phyloP scores from a whole-genome alignment of 2,797 vertebrate species.

The Sarcophilus harrisii region DNA sequence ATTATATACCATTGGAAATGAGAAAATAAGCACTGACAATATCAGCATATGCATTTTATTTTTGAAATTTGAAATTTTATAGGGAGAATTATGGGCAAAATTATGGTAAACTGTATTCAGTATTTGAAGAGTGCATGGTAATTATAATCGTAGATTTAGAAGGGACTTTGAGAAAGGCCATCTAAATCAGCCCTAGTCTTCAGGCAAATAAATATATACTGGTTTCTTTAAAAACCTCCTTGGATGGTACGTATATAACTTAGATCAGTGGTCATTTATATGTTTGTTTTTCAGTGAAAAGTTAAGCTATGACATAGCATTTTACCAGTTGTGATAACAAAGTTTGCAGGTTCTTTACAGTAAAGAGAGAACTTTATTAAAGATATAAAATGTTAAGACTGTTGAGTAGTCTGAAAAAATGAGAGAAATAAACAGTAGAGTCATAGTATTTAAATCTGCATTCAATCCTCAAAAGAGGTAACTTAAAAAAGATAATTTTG shows the following conservation, averaged over 20 bases:
- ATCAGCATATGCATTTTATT: background rate
- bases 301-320: background rate
- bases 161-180: background rate
- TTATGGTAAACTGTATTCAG: background rate
- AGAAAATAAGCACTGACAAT: background rate
- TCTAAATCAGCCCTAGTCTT: background rate
- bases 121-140: conserved; percentile 14
- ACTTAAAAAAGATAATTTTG: background rate
- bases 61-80: background rate
- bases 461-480: background rate
- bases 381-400: background rate
- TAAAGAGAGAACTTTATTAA: background rate
- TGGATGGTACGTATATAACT: background rate
- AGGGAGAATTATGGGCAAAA: background rate
- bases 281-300: background rate
- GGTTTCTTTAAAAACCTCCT: background rate
- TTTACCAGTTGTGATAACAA: background rate
- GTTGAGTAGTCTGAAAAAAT: background rate
- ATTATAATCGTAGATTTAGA: background rate
- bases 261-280: background rate
- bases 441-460: background rate
- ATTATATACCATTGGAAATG: conserved; percentile 30
- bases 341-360: background rate
- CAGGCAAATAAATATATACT: background rate
- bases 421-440: background rate